phyloP scores from a whole-genome alignment of 1,140 invertebrate species.

The Heliconius melpomene region DNA sequence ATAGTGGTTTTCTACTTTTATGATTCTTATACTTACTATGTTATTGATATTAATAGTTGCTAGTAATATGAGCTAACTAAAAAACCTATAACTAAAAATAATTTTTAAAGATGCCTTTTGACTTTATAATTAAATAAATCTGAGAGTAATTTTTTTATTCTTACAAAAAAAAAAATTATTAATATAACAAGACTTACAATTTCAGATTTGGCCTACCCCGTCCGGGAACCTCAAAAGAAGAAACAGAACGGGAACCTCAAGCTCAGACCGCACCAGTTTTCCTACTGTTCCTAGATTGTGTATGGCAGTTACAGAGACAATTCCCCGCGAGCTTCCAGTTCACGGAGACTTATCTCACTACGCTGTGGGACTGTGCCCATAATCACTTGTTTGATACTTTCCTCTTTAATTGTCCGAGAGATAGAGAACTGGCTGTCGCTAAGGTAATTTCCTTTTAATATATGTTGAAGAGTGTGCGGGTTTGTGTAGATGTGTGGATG shows the following conservation, averaged over 20 bases:
- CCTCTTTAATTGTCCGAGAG: constrained; percentile 92
- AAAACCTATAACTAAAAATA: no score
- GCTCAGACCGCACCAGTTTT: constrained; percentile 89
- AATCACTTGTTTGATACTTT: constrained; percentile 96
- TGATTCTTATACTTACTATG: no score
- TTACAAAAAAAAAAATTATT: no score
- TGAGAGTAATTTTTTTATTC: no score
- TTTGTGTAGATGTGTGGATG: no score
- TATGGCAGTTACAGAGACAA: constrained; percentile 95
- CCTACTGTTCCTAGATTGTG: constrained; percentile 95
- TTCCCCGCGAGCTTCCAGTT: constrained; percentile 95
- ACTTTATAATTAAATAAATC: no score
- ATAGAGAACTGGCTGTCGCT: constrained; percentile 82
- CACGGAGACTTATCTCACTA: constrained; percentile 95
- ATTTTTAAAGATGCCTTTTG: no score
- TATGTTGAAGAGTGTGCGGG: no score
- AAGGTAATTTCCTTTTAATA: constrained; percentile 48
- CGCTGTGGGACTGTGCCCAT: constrained; percentile 93
- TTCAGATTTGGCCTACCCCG: constrained; percentile 64
- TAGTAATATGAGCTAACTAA: no score
- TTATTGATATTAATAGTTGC: no score
- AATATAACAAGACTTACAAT: background rate
- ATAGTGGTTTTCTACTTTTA: no score
- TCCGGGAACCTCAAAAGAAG: constrained; percentile 52
- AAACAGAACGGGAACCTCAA: constrained; percentile 42